These are phyloP conservation scores for Poliocrania exsul DNA, from an alignment of 2,797 vertebrate genomes.

Conservation along the genomic window DNA sequence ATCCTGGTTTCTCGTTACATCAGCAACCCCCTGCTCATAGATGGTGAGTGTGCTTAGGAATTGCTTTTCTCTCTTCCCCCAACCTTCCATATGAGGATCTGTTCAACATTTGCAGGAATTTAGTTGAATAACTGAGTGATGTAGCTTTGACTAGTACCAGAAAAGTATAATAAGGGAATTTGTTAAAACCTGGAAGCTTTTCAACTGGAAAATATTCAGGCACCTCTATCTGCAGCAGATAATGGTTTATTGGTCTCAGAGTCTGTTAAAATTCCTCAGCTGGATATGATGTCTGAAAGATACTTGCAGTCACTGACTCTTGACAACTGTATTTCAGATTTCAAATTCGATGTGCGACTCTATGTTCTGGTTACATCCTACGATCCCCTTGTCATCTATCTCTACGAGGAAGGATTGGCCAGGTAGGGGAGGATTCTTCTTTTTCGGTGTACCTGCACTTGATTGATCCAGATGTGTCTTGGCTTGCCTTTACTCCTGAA, in stretches of 20 bases:
- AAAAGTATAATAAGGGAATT: background rate
- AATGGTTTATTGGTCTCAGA: background rate
- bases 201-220: background rate
- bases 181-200: background rate
- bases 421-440: constrained; percentile 78
- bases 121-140: background rate
- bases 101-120: background rate
- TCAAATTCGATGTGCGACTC: constrained; percentile 95
- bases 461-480: background rate
- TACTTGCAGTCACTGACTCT: background rate
- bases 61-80: background rate
- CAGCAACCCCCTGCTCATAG: constrained; percentile 93
- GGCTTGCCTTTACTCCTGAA: background rate
- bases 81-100: background rate
- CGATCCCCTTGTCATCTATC: constrained; percentile 92
- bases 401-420: constrained; percentile 95
- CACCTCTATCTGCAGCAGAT: background rate
- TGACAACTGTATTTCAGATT: constrained; percentile 80
- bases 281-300: background rate
- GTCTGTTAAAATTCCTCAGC: background rate
- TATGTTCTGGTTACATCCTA: constrained; percentile 97
- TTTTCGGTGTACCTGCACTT: background rate
- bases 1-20: constrained; percentile 96
- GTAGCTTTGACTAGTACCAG: background rate
- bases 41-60: constrained; percentile 83